Base-by-base conservation (phyloP, 2,888 invertebrate species). In the Unio pictorum region DNA sequence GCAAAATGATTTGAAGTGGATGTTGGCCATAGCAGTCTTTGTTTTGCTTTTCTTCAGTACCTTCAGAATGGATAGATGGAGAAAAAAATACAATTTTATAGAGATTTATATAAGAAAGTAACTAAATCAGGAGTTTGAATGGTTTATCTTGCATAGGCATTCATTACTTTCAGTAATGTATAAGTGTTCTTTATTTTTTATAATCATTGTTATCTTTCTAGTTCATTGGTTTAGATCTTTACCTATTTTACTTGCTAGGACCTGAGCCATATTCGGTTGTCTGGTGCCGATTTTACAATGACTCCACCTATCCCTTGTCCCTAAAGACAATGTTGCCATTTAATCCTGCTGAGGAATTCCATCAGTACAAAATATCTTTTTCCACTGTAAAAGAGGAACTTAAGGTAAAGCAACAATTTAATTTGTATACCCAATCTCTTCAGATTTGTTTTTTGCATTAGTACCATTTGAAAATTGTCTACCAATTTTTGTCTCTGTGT, bases 271-370 rank as follows among this genome's bases (percentile, higher is more conserved):
- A 74, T 34, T 54, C 71, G 2, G 69, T 80, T n/a, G 69, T 69
- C 18, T 80, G 79, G 79, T 80, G 79, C 63, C 69, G 68, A 17
- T 73, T 72, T 61, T 68, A 59, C 54, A 68, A 78, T 26, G 63
- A 73, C 20, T 34, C 61, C 17, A 64, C 62, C 26, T 58, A n/a
- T 8, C 65, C 67, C 20, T 64, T 80, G 69, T 66, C 67, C 30
- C 71, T 74, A 2, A 63, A 57, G 23, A 61, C 71, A 30, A 65
- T 67, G n/a, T 56, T 80, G 15, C 59, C 64, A 20, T 66, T 73
- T 59, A 72, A 78, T 61, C 79, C 77, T 15, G 57, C 76, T 4
- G 55, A 34, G 28, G 67, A 67, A 7, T 71, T 69, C 54, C 76
- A 80, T 62, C 55, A 64, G 17, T 80, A 78, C 66, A 69, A 26